Evolutionary conservation across 2,113 vertebrate genomes (phyloP).

Genomic region (Axis porcinus): DNA sequence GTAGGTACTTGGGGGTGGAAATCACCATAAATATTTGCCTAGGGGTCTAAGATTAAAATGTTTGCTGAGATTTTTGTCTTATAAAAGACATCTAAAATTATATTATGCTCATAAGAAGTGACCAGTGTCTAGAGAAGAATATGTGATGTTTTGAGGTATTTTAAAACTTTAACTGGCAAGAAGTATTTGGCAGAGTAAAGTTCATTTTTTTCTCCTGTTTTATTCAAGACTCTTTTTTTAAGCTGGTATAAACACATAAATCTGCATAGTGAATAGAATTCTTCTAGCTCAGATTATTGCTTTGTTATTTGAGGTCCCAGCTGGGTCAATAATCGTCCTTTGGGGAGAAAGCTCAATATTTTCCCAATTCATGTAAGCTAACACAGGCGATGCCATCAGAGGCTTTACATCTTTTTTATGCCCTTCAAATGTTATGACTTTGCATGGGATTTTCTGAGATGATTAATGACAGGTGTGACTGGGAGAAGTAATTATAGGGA

Average conservation of each 20-base stretch:
- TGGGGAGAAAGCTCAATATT: constrained; percentile 37
- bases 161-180: background rate
- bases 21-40: background rate
- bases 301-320: background rate
- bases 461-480: constrained; percentile 78
- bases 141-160: background rate
- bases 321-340: constrained; percentile 38
- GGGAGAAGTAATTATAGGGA: constrained; percentile 75
- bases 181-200: background rate
- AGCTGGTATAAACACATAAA: background rate
- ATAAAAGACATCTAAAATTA: background rate
- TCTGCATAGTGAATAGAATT: background rate
- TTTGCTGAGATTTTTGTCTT: background rate
- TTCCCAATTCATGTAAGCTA: constrained; percentile 41
- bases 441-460: constrained; percentile 68
- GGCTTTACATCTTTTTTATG: constrained; percentile 59
- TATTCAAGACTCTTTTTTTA: background rate
- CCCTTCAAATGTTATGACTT: constrained; percentile 55
- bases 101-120: background rate
- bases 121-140: background rate
- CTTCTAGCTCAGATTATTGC: background rate
- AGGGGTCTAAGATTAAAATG: background rate
- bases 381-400: constrained; percentile 45
- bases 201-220: background rate
- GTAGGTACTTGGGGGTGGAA: background rate